Conservation (phyloP, 2,113 vertebrate species). For the Fulica atra region DNA sequence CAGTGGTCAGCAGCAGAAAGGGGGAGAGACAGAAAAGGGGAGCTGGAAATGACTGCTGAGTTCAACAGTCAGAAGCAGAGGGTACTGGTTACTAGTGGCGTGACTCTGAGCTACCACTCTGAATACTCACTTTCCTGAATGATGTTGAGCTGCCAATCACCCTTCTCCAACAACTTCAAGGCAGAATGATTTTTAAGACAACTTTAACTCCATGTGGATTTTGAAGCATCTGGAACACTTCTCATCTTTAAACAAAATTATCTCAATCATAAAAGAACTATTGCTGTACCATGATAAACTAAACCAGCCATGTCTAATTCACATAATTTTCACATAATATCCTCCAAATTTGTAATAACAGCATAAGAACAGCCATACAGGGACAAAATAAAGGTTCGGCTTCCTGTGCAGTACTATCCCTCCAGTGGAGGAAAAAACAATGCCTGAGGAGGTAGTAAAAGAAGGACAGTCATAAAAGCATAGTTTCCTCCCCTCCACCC, state of each 20-base stretch:
- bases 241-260: not conserved
- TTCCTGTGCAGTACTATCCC: not conserved
- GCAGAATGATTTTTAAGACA: not conserved
- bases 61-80: not conserved
- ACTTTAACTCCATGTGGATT: not conserved
- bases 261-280: not conserved
- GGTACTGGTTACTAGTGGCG: not conserved
- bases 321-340: not conserved
- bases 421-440: not conserved
- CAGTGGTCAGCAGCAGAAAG: not conserved
- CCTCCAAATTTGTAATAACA: not conserved
- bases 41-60: not conserved
- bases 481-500: rapidly evolving
- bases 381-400: rapidly evolving
- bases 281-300: not conserved
- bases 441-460: not conserved
- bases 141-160: not conserved
- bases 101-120: rapidly evolving
- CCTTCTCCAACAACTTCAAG: not conserved
- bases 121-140: not conserved
- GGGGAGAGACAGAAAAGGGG: not conserved
- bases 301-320: not conserved
- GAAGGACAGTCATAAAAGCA: not conserved
- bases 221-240: not conserved
- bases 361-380: not conserved